Conservation (phyloP, 2,888 invertebrate genomes). For the Rotaria socialis region DNA sequence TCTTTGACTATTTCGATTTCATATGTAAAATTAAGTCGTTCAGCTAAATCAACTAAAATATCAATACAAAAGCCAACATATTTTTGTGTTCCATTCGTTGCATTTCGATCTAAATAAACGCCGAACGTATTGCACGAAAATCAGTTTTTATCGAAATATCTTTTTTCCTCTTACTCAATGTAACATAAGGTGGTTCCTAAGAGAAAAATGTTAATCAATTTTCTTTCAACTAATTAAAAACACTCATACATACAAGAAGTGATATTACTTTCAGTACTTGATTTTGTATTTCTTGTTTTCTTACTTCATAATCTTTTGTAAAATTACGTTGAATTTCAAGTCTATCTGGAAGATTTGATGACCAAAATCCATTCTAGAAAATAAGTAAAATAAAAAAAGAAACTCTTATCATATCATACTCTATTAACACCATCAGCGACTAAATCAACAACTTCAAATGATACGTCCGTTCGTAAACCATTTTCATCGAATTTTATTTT, state of each 20-base stretch:
- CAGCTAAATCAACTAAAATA: neutral
- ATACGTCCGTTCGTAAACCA: neutral
- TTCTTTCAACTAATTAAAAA: neutral
- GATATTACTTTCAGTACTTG: neutral
- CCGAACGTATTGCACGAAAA: too few relatives aligned
- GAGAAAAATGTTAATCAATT: neutral
- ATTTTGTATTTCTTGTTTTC: constrained; percentile 34
- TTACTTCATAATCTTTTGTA: constrained; percentile 22
- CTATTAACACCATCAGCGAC: neutral
- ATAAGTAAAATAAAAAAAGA: neutral
- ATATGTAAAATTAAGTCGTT: constrained; percentile 16
- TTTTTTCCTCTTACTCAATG: neutral
- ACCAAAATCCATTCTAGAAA: constrained; percentile 1
- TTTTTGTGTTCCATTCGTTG: neutral
- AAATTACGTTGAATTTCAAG: constrained; percentile 24
- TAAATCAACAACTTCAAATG: neutral
- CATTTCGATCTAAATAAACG: neutral
- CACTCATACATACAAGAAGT: neutral
- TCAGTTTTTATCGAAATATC: too few relatives aligned
- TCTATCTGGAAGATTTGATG: neutral
- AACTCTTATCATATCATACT: neutral
- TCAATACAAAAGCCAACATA: neutral
- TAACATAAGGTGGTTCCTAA: constrained; percentile 30
- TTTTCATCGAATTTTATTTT: constrained; percentile 24
- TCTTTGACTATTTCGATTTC: constrained; percentile 6